These are phyloP conservation scores for Cottoperca gobio DNA, from an alignment of 2,797 vertebrate species.

Conservation along the genomic window DNA sequence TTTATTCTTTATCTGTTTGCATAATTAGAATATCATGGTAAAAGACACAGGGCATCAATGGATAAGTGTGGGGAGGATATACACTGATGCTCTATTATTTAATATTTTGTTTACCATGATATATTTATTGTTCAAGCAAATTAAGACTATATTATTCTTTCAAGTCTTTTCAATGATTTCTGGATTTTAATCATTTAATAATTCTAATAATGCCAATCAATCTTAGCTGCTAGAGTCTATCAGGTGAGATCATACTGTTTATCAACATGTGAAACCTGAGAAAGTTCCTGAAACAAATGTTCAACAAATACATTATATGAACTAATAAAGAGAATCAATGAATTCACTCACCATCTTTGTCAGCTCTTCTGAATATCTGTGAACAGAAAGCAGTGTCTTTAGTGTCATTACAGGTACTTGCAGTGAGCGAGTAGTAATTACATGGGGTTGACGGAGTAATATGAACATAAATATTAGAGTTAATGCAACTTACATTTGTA, in stretches of 20 bases:
- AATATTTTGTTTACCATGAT: background rate
- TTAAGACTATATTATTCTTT: background rate
- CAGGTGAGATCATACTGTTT: background rate
- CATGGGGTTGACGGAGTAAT: background rate
- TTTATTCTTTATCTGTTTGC: background rate
- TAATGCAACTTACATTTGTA: too few species aligned
- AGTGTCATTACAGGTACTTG: background rate
- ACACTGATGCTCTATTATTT: background rate
- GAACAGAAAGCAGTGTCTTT: conserved; percentile 47
- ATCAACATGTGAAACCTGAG: background rate
- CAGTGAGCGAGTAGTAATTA: background rate
- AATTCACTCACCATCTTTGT: conserved; percentile 80
- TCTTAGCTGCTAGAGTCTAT: too few species aligned
- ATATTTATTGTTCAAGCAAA: background rate
- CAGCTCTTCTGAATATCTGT: conserved; percentile 84
- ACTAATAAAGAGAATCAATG: background rate
- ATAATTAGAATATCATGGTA: background rate
- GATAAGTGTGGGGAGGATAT: background rate
- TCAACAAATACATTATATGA: background rate
- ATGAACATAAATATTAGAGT: background rate
- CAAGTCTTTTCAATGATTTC: background rate
- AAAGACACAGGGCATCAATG: background rate
- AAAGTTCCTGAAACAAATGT: background rate
- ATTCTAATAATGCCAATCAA: background rate
- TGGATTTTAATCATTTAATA: too few species aligned